These are phyloP conservation scores for Acropora tenuis DNA, from an alignment of 64 coral and sea anemone genomes.

Conservation along the genomic window DNA sequence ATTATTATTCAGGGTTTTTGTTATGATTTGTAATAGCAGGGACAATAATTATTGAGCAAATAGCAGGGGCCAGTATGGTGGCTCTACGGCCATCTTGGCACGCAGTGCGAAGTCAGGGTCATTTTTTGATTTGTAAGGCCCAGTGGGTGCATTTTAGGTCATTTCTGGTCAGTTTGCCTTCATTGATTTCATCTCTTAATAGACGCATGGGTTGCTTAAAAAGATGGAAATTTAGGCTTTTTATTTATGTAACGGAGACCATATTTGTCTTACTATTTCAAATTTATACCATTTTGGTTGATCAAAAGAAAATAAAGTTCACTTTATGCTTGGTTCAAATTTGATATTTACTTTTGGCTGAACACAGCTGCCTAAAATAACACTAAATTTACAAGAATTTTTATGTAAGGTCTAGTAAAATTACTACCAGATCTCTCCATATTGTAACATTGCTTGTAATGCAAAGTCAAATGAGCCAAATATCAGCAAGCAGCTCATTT, in stretches of 20 bases:
- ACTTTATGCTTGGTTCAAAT: neutral
- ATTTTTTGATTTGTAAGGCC: too few relatives aligned
- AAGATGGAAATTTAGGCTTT: too few relatives aligned
- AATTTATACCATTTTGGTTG: neutral
- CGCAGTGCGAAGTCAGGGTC: too few relatives aligned
- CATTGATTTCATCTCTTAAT: too few relatives aligned
- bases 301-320: conserved; percentile 15
- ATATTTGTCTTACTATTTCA: conserved; percentile 8
- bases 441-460: neutral
- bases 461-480: neutral
- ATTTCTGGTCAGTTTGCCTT: too few relatives aligned
- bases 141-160: too few relatives aligned
- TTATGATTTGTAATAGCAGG: too few relatives aligned
- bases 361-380: conserved; percentile 12
- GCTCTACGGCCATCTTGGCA: too few relatives aligned
- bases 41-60: too few relatives aligned
- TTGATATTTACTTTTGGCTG: conserved; percentile 1
- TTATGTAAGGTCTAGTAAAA: neutral
- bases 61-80: too few relatives aligned
- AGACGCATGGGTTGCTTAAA: too few relatives aligned
- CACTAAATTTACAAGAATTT: neutral
- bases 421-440: neutral
- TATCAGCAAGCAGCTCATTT: conserved; percentile 1
- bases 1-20: too few relatives aligned
- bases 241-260: neutral